These are phyloP conservation scores for Drosophila bipectinata DNA, from an alignment of 1,140 invertebrate species.

Conservation along the genomic window DNA sequence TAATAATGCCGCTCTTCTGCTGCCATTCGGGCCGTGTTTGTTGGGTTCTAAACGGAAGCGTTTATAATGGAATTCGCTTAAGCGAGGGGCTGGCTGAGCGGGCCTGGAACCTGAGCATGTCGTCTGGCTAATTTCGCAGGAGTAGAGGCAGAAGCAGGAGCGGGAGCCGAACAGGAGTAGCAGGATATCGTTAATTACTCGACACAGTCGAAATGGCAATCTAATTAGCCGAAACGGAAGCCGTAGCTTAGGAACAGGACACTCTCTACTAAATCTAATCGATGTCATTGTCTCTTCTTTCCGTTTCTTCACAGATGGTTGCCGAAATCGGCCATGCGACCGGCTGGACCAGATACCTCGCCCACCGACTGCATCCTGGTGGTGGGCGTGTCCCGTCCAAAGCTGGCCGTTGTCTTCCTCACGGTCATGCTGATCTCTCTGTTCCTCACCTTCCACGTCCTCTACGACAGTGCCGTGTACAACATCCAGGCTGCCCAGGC, in stretches of 20 bases:
- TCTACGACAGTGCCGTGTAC: slow-evolving; percentile 92
- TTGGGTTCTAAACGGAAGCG: slow-evolving; percentile 76
- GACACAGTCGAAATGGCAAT: slow-evolving; percentile 46
- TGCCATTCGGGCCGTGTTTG: slow-evolving; percentile 35
- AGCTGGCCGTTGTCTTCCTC: slow-evolving; percentile 90
- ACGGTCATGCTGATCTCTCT: slow-evolving; percentile 90
- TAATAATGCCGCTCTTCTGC: slow-evolving; percentile 58
- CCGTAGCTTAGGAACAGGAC: background rate
- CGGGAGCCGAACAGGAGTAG: background rate
- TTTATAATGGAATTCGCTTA: slow-evolving; percentile 80
- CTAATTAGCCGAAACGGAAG: slow-evolving; percentile 61
- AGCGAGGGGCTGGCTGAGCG: slow-evolving; percentile 27
- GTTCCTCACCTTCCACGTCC: slow-evolving; percentile 91
- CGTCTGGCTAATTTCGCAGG: slow-evolving; percentile 57
- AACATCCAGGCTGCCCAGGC: slow-evolving; percentile 86
- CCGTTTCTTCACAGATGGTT: slow-evolving; percentile 87
- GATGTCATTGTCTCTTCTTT: slow-evolving; percentile 14
- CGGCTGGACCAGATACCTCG: slow-evolving; percentile 90
- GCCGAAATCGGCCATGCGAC: slow-evolving; percentile 90
- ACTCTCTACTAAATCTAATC: slow-evolving; percentile 20
- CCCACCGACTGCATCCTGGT: slow-evolving; percentile 89
- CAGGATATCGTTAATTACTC: slow-evolving; percentile 31
- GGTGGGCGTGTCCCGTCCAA: slow-evolving; percentile 90
- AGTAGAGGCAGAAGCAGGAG: background rate
- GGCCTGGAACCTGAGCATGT: slow-evolving; percentile 24